Evolutionary conservation across 2,113 vertebrate genomes (phyloP).

Genomic region (Balaeniceps rex): DNA sequence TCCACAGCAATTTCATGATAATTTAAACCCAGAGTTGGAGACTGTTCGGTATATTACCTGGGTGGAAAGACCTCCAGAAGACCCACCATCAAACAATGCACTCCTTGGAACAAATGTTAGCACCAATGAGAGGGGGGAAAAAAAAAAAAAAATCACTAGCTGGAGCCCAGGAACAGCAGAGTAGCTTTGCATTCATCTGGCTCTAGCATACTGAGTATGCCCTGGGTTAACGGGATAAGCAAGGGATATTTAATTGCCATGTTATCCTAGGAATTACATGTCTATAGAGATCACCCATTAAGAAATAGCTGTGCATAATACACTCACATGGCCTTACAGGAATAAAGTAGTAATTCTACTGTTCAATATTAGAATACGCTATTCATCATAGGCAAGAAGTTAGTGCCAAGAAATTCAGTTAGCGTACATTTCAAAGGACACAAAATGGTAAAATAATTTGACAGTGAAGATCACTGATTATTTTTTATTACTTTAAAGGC

Average conservation of each 20-base stretch:
- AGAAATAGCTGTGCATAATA: not conserved
- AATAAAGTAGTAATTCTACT: not conserved
- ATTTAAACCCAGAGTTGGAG: not conserved
- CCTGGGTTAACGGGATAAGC: conserved; percentile 54
- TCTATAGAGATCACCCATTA: conserved; percentile 30
- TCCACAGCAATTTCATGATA: not conserved
- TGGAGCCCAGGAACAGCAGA: not conserved
- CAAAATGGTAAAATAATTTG: not conserved
- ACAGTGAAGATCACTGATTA: not conserved
- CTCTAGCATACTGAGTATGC: conserved; percentile 1
- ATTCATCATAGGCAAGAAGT: not conserved
- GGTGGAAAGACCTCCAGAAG: not conserved
- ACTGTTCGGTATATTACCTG: not conserved
- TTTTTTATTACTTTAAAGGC: not conserved
- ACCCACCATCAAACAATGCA: not conserved
- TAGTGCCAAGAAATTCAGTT: not conserved
- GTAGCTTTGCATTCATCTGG: not conserved
- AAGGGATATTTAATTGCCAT: conserved; percentile 47
- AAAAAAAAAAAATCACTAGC: not conserved
- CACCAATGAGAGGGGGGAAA: not conserved
- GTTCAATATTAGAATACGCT: not conserved
- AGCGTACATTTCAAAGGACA: not conserved
- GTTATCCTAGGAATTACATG: conserved; percentile 49
- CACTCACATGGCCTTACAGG: not conserved
- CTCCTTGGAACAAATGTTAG: not conserved